Base-by-base conservation (phyloP, 2,888 invertebrate species). In the Atherix ibis region DNA sequence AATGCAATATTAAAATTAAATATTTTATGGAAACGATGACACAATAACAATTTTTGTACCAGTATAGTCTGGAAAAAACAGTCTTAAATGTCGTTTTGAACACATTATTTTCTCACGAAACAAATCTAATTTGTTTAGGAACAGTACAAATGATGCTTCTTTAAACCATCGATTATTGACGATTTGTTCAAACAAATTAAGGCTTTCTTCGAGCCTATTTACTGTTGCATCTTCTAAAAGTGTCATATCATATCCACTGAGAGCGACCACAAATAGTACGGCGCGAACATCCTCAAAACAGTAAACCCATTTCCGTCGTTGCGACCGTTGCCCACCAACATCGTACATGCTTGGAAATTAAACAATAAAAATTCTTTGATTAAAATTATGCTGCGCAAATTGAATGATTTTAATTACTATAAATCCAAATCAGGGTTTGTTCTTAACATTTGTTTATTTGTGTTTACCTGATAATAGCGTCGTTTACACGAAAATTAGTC, bases 241-340 rank as follows among this genome's bases (percentile, higher is more conserved):
- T 4, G 71, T 71, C 73, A 74, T 73, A 48, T 74, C 74, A 47
- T 73, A 74, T 27, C 72, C 71, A 52, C 73, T 74, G 6, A 74
- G 55, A 1, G 74, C 71, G 12, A 71, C 70, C 13, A 74, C 73
- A 57, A 71, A 74, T 27, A 74, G 50, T 2, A 74, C 67, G 13
- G 73, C 71, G 44, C 66, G 59, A 2, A 73, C 73, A 51, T 73
- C 71, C 49, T 73, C 73, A 52, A 74, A 74, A 52, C 73, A 73
- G 48, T 73, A 71, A 45, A 74, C 73, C 74, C 74, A 74, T 50
- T 74, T 74, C 35, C 70, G 56, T 28, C 74, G 51, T 52, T 74
- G 73, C 39, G 72, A 73, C 48, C 73, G 56, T 49, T 73, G 74
- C 34, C 73, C 74, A 16, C 73, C 73, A 18, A 73, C 73, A 54